Base-by-base conservation (phyloP, 2,113 vertebrate genomes). In the Phrynosoma platyrhinos region DNA sequence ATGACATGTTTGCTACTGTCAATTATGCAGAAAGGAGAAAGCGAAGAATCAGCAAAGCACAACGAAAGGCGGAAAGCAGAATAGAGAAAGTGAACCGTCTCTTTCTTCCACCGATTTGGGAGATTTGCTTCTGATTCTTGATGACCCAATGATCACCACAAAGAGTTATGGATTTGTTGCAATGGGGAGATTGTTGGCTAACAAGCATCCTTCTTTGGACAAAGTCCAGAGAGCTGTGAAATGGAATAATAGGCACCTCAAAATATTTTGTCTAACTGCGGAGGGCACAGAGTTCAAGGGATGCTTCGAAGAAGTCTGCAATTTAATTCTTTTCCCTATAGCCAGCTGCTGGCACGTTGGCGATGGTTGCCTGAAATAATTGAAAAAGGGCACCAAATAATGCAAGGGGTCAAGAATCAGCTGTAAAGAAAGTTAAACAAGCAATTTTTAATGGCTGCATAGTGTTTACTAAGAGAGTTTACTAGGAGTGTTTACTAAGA, bases 1-100 rank as follows among this genome's bases (percentile, higher is more conserved):
- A 52, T 71, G 90, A 78, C 80, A 86, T 58, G 32, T 88, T 88
- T n/a, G 83, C n/a, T 72, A 32, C 21, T 84, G 79, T 42, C 21
- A 0, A 42, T 30, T 13, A 81, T 87, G 82, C 76, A n/a, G 82
- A 91, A 30, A 27, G n/a, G 74, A 62, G 30, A 42, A 91, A 23
- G 62, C 0, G 75, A 13, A 83, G 82, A 83, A 27, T 7, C 36
- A 42, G n/a, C 62, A 53, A 23, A 16, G 18, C 40, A 32, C 84
- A 79, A 79, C 9, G 68, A 9, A 42, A 81, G 88, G 76, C 47
- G 25, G 71, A 78, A 23, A 75, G 87, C 66, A 55, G 20, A 5
- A 2, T 5, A 2, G 12, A 12, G 4, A 55, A 80, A 8, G 10
- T 82, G 58, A 89, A 89, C 20, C 2, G 6, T 77, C 53, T 83